Base-by-base conservation (phyloP, 2,797 vertebrate species). In the Limosa lapponica region DNA sequence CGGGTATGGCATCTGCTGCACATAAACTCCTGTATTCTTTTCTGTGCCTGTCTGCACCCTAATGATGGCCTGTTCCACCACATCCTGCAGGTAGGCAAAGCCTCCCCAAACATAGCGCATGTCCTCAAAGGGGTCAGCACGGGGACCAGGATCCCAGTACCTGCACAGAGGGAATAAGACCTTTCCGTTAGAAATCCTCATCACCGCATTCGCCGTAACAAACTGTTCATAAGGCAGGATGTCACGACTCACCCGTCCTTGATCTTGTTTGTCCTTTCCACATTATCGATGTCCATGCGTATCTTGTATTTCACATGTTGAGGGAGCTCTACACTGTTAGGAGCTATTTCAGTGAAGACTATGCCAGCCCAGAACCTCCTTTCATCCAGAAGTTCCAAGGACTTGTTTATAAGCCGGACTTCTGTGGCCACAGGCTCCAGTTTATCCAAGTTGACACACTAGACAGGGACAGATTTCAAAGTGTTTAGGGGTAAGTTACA, bases 1-100 rank as follows among this genome's bases (percentile, higher is more conserved):
- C 0, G 99, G 99, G 83, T 99, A 99, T 5, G 99, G 99, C 99
- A 99, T 99, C 98, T 99, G 99, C 93, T 99, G 99, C 82, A 99
- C 98, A 78, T 99, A 99, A 93, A 99, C 97, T 4, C 99, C 99
- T 0, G 98, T 99, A 95, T 97, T 99, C 97, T 99, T 99, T 95
- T 99, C 98, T 0, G 95, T 98, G 87, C 99, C 99, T 0, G 99
- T 99, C 93, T 99, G 90, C 16, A 99, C 98, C 79, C 99, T 98
- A 95, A 99, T 99, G 97, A 99, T 99, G 4, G 99, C 99, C 16
- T 99, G 99, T 61, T 99, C 99, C 5, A 99, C 97, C 55, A 99
- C 98, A 11, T 99, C 99, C 95, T 99, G 99, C 90, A 99, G 97
- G 96, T 99, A 99, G 48, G 99, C 98, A 93, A 99, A 99, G 62